These are phyloP conservation scores for Leucopsar rothschildi DNA, from an alignment of 2,113 vertebrate species.

Conservation along the genomic window DNA sequence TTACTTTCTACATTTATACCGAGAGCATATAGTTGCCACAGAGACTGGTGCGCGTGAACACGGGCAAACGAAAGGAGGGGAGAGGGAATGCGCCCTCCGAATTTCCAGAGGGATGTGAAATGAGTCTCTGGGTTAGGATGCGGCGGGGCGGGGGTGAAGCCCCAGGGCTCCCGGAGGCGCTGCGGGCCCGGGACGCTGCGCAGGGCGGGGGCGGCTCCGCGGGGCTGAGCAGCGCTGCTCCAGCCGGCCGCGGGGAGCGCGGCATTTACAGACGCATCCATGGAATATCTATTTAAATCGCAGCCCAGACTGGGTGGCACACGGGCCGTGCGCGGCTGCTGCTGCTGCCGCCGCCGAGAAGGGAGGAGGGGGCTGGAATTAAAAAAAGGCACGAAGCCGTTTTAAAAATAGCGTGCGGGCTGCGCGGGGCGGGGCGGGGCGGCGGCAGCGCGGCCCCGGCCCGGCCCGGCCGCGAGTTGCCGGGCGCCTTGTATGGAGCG, in stretches of 20 bases:
- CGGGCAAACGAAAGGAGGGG: not conserved
- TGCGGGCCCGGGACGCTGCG: not conserved
- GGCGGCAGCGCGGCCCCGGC: not conserved
- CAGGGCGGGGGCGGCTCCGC: not conserved
- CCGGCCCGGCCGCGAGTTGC: not conserved
- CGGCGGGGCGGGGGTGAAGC: not conserved
- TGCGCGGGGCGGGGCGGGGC: not conserved
- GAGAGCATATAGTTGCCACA: not conserved
- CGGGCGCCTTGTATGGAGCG: conserved; percentile 32
- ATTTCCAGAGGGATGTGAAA: not conserved
- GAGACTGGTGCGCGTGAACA: not conserved
- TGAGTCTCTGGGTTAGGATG: rapidly evolving
- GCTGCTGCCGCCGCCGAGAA: not conserved
- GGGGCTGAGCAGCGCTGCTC: not conserved
- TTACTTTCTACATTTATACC: not conserved
- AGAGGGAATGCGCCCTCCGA: not conserved
- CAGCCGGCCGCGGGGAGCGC: not conserved
- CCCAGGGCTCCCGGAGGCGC: not conserved
- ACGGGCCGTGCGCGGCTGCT: not conserved
- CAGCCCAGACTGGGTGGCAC: not conserved
- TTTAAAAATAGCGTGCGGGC: not conserved
- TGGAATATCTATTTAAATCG: not conserved
- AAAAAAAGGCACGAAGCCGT: not conserved
- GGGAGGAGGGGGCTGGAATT: not conserved
- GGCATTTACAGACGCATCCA: not conserved